Percentiles rank a stretch among this genome's conserved stretches.
phyloP scores from a whole-genome alignment of 2,888 invertebrate species.

The Diadegma fenestrale region DNA sequence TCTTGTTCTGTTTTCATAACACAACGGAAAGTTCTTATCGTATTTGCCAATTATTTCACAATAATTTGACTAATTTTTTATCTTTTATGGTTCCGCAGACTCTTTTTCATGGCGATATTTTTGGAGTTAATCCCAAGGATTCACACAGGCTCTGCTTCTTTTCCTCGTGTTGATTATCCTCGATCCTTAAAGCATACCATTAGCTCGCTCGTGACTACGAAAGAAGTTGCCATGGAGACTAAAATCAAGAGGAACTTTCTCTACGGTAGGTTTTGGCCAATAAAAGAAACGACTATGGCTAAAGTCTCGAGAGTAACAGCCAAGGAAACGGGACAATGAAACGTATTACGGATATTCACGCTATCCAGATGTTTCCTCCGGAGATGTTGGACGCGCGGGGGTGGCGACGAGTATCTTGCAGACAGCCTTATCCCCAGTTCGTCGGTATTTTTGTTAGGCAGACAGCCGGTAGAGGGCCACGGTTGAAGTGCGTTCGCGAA shows the following conservation, averaged over 20 bases:
- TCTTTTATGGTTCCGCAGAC: too few species aligned
- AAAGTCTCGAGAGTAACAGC: conserved; percentile 13
- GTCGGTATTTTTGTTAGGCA: neutral
- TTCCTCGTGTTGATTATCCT: neutral
- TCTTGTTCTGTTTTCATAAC: too few species aligned
- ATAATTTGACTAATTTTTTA: too few species aligned
- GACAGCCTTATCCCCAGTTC: neutral
- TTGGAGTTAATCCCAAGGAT: neutral
- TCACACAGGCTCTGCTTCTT: neutral
- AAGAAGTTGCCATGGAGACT: conserved; percentile 6
- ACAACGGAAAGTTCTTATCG: too few species aligned
- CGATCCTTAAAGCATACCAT: conserved; percentile 4
- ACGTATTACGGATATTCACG: conserved; percentile 50
- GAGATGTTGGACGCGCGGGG: neutral
- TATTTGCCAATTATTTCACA: too few species aligned
- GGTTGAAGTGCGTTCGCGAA: neutral
- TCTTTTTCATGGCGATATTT: neutral
- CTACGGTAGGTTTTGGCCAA: neutral
- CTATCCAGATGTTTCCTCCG: conserved; percentile 45
- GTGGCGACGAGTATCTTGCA: neutral
- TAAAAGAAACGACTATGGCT: conserved; percentile 33
- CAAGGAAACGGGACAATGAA: conserved; percentile 45
- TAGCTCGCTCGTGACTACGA: neutral
- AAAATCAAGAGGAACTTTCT: conserved; percentile 12
- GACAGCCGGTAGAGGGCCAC: neutral